Evolutionary conservation across 2,888 invertebrate species (phyloP).

Genomic region (Ichneumoninae sp.): DNA sequence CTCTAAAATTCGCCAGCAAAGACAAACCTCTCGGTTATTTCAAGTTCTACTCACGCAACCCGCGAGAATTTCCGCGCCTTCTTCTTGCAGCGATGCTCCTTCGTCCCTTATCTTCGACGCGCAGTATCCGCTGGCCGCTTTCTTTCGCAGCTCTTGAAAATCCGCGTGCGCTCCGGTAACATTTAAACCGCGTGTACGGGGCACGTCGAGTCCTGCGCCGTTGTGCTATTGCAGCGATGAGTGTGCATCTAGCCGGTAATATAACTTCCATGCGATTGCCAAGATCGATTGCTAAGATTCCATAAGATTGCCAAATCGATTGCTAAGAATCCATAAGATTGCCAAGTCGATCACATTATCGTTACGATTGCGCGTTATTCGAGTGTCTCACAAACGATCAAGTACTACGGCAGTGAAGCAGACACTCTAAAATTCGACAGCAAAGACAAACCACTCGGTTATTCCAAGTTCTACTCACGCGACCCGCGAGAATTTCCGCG

Average conservation of each 20-base stretch:
- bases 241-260: conserved; percentile 54
- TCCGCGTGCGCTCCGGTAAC: conserved; percentile 8
- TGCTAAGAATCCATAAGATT: not conserved
- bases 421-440: not conserved
- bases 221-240: conserved; percentile 31
- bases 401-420: not conserved
- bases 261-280: conserved; percentile 58
- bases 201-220: conserved; percentile 33
- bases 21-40: not conserved
- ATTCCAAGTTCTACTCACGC: not conserved
- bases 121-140: not conserved
- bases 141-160: conserved; percentile 26
- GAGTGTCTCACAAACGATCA: not conserved
- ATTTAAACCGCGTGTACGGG: conserved; percentile 41
- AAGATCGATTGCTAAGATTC: too few species aligned
- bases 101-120: not conserved
- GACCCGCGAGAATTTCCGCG: not conserved
- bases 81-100: not conserved
- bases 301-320: too few species aligned
- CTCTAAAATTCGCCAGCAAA: not conserved
- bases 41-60: not conserved
- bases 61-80: not conserved
- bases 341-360: conserved; percentile 33
- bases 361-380: conserved; percentile 33
- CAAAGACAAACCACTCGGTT: not conserved